Evolutionary conservation across 2,888 invertebrate genomes (phyloP).

Genomic region (Nomada ruficornis): DNA sequence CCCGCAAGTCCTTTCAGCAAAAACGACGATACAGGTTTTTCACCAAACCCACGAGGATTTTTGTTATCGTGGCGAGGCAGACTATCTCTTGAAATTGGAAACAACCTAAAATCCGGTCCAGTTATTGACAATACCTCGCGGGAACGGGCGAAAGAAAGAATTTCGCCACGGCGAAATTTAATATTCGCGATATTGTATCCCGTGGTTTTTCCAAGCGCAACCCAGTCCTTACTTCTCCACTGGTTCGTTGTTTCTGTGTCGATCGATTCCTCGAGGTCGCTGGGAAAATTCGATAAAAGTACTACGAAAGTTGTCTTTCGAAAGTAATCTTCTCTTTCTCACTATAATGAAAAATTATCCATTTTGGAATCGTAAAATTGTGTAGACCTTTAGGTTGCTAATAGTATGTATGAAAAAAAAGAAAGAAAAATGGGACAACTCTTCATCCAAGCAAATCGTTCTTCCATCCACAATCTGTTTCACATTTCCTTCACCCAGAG

Average conservation of each 20-base stretch:
- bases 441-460: too few species aligned
- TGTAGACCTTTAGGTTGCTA: neutral
- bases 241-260: neutral
- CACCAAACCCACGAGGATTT: constrained; percentile 44
- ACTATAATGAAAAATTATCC: too few species aligned
- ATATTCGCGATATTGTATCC: constrained; percentile 59
- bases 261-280: neutral
- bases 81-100: constrained; percentile 19
- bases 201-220: constrained; percentile 13
- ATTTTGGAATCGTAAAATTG: too few species aligned
- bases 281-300: neutral
- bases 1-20: neutral
- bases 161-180: constrained; percentile 46
- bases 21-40: constrained; percentile 36
- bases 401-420: too few species aligned
- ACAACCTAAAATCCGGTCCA: constrained; percentile 22
- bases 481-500: too few species aligned
- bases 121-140: constrained; percentile 60
- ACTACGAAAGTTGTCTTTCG: too few species aligned
- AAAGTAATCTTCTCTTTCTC: too few species aligned
- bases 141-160: constrained; percentile 45
- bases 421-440: too few species aligned
- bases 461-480: too few species aligned
- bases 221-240: neutral
- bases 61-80: constrained; percentile 53